Evolutionary conservation across 2,113 vertebrate genomes (phyloP), one percentile per base, ranked within the genome.

Genomic region (Datnioides undecimradiatus): DNA sequence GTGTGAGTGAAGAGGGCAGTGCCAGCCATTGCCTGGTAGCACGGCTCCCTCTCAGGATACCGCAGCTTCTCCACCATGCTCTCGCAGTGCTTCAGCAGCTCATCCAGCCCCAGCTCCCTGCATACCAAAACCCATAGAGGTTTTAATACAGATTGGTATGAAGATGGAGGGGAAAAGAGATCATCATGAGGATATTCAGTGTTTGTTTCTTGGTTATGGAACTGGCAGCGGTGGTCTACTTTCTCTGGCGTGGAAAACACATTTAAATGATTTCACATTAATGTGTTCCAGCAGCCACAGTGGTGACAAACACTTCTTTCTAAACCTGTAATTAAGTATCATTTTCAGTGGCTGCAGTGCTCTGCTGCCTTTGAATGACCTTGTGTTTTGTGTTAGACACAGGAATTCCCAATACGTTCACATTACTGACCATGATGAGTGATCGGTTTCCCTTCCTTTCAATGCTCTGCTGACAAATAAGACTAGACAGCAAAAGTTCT

Each of bases 21-120:
- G 38, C 95, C 94, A 0, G 93, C 94, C 94, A 95, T 94, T 0
- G 87, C 90, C 67, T 89, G 93, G 59, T 90, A 95, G 73, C 90
- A 91, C 0, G 70, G 90, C 9, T 93, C 91, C n/a, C 23, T 82
- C 62, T 95, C 94, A 6, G 95, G 95, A 66, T 68, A 72, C 1
- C 77, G 89, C 57, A 95, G 91, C 73, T 94, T 95, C 70, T 91
- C 88, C 80, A 94, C n/a, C 11, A 95, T 40, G 25, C n/a, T 17
- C 64, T 94, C 91, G 45, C 94, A 95, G 38, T 79, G 89, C 27
- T 46, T 88, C 69, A 93, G 86, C 67, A 95, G 82, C 8, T 92
- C 86, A 19, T 95, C 94, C 80, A 95, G 62, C 9, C 94, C 94
- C 45, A 95, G 84, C 41, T 94, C 93, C 41, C 95, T 95, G 73